Base-by-base conservation (phyloP, 2,797 vertebrate species). In the Gymnopithys bicolor region DNA sequence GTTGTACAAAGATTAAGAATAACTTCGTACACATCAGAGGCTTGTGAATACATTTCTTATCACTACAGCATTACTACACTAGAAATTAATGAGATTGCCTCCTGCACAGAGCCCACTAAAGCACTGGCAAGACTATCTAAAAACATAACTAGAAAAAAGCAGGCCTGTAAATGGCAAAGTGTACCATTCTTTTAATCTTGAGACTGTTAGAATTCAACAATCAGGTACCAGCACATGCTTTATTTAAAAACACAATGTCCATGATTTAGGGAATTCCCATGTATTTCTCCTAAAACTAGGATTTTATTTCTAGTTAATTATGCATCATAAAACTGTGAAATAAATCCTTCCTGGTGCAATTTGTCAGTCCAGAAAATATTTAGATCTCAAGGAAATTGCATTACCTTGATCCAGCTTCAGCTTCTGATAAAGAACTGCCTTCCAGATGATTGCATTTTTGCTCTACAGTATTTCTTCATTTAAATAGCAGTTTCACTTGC, bases 381-480 rank as follows among this genome's bases (percentile, higher is more conserved):
- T 55, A 59, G 7, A 51, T 62, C 33, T 76, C 35, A 68, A n/a
- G 30, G 19, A 95, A 78, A 22, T 83, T 81, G 8, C 19, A 62
- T 80, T 60, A 43, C 43, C 28, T 75, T 77, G 23, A 56, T 79
- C 48, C 58, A 63, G 5, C 19, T 90, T 73, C 77, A 78, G 11
- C 22, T 84, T 67, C 64, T 73, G 55, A 59, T 69, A 80, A 93
- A 93, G 52, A 94, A 48, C 62, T 81, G 32, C 11, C 9, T 89
- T 41, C 8, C 7, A 78, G 53, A 62, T 79, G 49, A 87, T 21
- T 91, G 41, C 48, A 84, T 79, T 95, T 93, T 83, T 59, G 12
- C 56, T 90, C 37, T 51, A 35, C 37, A 41, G 28, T 66, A 75
- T 75, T 79, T 94, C 71, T 89, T 86, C 66, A 90, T 84, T 94